These are phyloP conservation scores for Pitta sordida DNA, from an alignment of 2,113 vertebrate species.

Conservation along the genomic window DNA sequence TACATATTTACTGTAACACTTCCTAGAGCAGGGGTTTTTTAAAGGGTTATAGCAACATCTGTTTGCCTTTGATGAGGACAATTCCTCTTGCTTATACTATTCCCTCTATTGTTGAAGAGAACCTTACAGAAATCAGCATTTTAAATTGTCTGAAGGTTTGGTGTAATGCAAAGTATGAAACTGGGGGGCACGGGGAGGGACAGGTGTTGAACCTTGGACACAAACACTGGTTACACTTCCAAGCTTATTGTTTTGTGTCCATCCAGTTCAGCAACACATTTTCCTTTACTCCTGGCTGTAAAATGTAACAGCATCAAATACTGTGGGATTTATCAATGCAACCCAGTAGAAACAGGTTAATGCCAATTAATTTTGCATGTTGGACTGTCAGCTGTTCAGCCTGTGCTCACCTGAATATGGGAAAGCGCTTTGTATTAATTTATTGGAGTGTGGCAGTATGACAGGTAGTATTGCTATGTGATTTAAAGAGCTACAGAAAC, in stretches of 20 bases:
- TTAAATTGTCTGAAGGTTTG: neutral
- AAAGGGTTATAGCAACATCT: conserved; percentile 51
- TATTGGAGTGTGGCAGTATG: neutral
- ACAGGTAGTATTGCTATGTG: neutral
- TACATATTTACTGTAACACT: conserved; percentile 53
- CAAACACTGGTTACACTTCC: neutral
- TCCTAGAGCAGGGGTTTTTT: neutral
- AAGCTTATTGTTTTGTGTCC: neutral
- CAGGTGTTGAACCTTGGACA: neutral
- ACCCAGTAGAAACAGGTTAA: neutral
- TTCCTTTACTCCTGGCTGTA: neutral
- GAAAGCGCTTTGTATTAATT: neutral
- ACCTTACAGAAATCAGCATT: neutral
- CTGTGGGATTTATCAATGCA: neutral
- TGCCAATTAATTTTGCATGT: neutral
- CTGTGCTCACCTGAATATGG: neutral
- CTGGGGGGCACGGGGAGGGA: neutral
- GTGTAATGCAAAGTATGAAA: neutral
- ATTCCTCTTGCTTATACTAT: neutral
- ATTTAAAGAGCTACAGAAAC: neutral
- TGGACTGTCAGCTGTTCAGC: neutral
- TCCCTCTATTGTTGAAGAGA: neutral
- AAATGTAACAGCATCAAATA: neutral
- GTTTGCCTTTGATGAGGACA: conserved; percentile 55
- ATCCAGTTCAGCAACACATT: neutral